Percentiles rank a stretch among this genome's conserved stretches.
Conservation (phyloP, 2,888 invertebrate genomes). For the Drosophila antonietae region DNA sequence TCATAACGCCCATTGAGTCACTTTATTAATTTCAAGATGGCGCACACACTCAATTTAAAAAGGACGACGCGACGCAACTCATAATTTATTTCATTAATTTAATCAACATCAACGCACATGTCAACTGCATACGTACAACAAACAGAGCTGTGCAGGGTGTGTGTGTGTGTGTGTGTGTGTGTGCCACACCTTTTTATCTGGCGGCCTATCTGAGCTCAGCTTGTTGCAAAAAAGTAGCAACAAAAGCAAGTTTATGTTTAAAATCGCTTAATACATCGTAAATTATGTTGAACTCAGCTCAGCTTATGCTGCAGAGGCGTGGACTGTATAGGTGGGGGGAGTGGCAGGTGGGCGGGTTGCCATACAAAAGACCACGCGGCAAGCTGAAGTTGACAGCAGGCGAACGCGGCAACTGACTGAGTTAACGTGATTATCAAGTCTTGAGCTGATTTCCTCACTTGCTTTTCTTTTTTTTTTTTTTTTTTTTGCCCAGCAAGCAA, state of each 20-base stretch:
- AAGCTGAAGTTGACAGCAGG: slow-evolving; percentile 49
- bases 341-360: neutral
- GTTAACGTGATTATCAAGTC: slow-evolving; percentile 57
- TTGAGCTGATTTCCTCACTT: slow-evolving; percentile 15
- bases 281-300: slow-evolving; percentile 64
- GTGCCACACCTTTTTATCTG: slow-evolving; percentile 65
- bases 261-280: slow-evolving; percentile 80
- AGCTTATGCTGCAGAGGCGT: neutral
- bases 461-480: neutral
- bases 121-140: slow-evolving; percentile 68
- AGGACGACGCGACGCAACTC: slow-evolving; percentile 49
- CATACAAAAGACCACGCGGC: slow-evolving; percentile 12
- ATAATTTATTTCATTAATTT: slow-evolving; percentile 81
- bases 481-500: slow-evolving; percentile 25
- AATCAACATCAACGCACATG: slow-evolving; percentile 78
- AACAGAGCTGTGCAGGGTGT: neutral
- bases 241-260: slow-evolving; percentile 63
- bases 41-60: slow-evolving; percentile 76
- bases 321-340: neutral
- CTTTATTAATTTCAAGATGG: slow-evolving; percentile 80
- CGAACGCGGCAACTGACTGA: slow-evolving; percentile 12
- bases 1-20: slow-evolving; percentile 29
- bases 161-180: slow-evolving; percentile 7
- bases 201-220: slow-evolving; percentile 28
- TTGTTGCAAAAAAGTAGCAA: slow-evolving; percentile 46